A percentile compares a stretch with the other conserved stretches of the same genome.
Conservation (phyloP, 2,113 vertebrate genomes). For the Hypanus sabinus region DNA sequence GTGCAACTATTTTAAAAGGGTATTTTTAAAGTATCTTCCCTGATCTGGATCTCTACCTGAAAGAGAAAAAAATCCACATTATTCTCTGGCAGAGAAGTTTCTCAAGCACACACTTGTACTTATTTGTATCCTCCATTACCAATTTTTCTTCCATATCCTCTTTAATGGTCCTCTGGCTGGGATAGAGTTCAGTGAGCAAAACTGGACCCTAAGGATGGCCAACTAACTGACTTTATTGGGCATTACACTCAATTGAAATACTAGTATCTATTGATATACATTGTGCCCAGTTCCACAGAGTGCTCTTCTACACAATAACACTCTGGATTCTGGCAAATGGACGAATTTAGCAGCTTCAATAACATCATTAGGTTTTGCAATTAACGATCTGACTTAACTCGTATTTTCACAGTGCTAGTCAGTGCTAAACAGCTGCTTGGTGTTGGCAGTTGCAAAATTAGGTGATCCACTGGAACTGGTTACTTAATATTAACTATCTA, state of each 20-base stretch:
- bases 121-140: not conserved
- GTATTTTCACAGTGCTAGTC: too few species aligned
- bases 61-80: slow-evolving; percentile 24
- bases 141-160: not conserved
- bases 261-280: not conserved
- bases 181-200: not conserved
- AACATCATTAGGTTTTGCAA: too few species aligned
- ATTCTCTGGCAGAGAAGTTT: not conserved
- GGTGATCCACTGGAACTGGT: too few species aligned
- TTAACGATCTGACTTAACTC: too few species aligned
- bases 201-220: not conserved
- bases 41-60: not conserved
- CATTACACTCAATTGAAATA: too few species aligned
- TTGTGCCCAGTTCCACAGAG: not conserved
- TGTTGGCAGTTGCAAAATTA: too few species aligned
- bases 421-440: too few species aligned
- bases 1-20: not conserved
- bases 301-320: too few species aligned
- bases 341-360: too few species aligned
- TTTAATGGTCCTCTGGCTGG: not conserved
- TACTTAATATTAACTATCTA: too few species aligned
- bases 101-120: not conserved
- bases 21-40: not conserved
- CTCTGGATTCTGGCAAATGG: too few species aligned
- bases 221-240: not conserved